Evolutionary conservation across 2,113 vertebrate genomes (phyloP).

Genomic region (Emydura subglobosa): DNA sequence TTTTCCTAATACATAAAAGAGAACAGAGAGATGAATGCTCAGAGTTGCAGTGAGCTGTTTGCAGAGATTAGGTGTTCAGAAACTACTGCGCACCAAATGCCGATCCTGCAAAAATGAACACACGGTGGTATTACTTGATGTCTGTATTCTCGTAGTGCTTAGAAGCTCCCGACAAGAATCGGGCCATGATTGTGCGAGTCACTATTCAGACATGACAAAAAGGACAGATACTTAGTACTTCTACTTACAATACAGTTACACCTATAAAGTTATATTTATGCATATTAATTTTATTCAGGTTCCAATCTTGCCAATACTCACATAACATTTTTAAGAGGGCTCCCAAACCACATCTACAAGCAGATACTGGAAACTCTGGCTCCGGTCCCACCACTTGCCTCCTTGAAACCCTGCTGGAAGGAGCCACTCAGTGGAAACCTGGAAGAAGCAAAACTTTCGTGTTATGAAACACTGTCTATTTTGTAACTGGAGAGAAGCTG

Average conservation of each 20-base stretch:
- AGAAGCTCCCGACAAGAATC: background rate
- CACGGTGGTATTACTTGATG: rapidly evolving
- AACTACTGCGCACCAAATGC: rapidly evolving
- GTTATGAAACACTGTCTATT: background rate
- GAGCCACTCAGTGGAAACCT: background rate
- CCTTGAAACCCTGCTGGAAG: background rate
- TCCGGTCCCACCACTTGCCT: rapidly evolving
- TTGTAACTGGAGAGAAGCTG: background rate
- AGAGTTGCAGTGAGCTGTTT: background rate
- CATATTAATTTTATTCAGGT: background rate
- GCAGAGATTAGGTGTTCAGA: rapidly evolving
- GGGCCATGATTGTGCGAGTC: too few relatives aligned
- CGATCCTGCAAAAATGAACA: rapidly evolving
- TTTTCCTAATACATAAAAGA: background rate
- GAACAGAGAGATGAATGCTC: background rate
- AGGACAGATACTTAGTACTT: background rate
- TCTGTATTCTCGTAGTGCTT: background rate
- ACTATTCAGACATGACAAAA: background rate
- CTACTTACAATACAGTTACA: background rate
- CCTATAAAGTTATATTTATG: background rate
- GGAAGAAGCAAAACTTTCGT: background rate
- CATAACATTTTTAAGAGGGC: background rate
- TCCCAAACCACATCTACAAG: background rate
- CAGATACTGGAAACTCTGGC: background rate
- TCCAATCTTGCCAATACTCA: too few relatives aligned